Percentiles rank a stretch among this genome's conserved stretches.
Evolutionary conservation across 2,888 invertebrate species (phyloP).

Genomic region (Epinotia brunnichana): DNA sequence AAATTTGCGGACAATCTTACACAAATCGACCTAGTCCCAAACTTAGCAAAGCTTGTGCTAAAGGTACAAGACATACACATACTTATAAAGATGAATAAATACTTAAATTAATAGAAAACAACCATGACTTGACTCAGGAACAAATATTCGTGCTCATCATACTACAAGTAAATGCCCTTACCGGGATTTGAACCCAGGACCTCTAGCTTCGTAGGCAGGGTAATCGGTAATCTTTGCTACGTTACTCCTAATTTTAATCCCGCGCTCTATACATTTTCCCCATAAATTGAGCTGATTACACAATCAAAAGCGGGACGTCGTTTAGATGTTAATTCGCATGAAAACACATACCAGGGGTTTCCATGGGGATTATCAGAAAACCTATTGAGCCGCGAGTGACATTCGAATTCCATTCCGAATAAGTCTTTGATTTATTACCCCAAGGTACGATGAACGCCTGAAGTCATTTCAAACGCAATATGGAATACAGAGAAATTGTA

Average conservation of each 20-base stretch:
- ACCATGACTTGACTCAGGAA: too few species aligned
- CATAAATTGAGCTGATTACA: slow-evolving; percentile 8
- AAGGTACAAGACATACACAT: too few species aligned
- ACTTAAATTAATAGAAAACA: too few species aligned
- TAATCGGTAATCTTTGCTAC: too few species aligned
- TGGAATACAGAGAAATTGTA: background rate
- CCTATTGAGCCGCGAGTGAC: slow-evolving; percentile 10
- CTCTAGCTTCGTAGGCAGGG: too few species aligned
- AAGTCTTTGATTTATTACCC: slow-evolving; percentile 5
- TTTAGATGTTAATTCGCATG: slow-evolving; percentile 15
- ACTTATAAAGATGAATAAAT: too few species aligned
- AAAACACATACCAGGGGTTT: slow-evolving; percentile 10
- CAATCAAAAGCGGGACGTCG: background rate
- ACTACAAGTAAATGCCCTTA: too few species aligned
- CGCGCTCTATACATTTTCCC: background rate
- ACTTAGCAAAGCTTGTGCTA: too few species aligned
- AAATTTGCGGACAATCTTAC: too few species aligned
- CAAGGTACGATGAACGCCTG: background rate
- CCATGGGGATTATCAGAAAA: slow-evolving; percentile 8
- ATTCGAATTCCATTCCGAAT: background rate
- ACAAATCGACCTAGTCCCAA: too few species aligned
- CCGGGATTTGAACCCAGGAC: too few species aligned
- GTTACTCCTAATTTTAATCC: background rate
- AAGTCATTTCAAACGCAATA: slow-evolving; percentile 1
- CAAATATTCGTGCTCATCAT: too few species aligned